Evolutionary conservation across 2,888 invertebrate genomes (phyloP).

Genomic region (Apomyelois bistriatella): DNA sequence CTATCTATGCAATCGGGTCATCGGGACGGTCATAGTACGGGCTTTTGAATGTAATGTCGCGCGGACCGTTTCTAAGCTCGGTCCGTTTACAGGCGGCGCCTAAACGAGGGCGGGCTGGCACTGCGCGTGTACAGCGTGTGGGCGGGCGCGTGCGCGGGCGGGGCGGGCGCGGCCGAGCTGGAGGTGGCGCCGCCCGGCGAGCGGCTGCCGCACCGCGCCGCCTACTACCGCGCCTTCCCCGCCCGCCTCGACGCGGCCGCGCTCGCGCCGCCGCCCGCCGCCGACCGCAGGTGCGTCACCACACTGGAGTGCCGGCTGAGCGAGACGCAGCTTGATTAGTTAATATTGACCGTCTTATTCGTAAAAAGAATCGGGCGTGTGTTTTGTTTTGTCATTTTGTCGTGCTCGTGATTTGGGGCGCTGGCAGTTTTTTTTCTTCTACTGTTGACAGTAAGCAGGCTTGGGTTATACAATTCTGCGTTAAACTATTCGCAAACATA

Average conservation of each 20-base stretch:
- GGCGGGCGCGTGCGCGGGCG: constrained; percentile 79
- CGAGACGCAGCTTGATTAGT: neutral
- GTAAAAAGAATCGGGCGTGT: neutral
- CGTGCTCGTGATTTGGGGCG: too few relatives aligned
- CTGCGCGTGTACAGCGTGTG: constrained; percentile 70
- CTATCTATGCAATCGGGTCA: too few relatives aligned
- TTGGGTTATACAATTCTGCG: too few relatives aligned
- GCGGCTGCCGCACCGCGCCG: constrained; percentile 86
- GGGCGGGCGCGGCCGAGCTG: constrained; percentile 83
- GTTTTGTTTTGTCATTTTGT: too few relatives aligned
- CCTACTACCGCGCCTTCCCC: constrained; percentile 91
- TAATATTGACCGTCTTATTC: neutral
- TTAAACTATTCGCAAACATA: too few relatives aligned
- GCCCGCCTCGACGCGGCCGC: constrained; percentile 87
- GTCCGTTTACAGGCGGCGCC: constrained; percentile 56
- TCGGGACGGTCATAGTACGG: too few relatives aligned
- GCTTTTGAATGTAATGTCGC: neutral
- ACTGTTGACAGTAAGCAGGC: too few relatives aligned
- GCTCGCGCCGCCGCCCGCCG: constrained; percentile 58
- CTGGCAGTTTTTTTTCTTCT: too few relatives aligned
- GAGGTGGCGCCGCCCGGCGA: constrained; percentile 91
- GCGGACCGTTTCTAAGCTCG: constrained; percentile 3
- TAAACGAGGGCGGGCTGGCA: constrained; percentile 64
- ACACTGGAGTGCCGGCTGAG: neutral
- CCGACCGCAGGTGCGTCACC: constrained; percentile 63